These are phyloP conservation scores for Cuniculus paca DNA, from an alignment of 2,797 vertebrate genomes.

Conservation along the genomic window DNA sequence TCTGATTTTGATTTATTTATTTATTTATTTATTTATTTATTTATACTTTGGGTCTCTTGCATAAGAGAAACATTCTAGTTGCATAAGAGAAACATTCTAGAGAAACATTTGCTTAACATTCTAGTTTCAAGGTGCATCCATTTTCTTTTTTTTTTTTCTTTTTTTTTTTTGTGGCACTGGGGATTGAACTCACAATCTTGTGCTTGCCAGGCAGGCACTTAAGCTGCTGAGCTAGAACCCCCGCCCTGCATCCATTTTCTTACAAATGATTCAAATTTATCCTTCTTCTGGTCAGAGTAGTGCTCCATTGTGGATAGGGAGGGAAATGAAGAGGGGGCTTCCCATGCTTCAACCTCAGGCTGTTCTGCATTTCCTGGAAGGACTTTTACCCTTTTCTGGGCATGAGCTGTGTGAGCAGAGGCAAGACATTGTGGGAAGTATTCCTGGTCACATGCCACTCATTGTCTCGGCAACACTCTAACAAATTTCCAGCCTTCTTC, in stretches of 20 bases:
- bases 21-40: neutral
- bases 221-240: too few relatives aligned
- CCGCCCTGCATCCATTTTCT: neutral
- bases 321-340: neutral
- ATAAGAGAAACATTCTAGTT: neutral
- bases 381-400: neutral
- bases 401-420: neutral
- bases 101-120: neutral
- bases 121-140: neutral
- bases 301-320: neutral
- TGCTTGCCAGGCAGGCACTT: too few relatives aligned
- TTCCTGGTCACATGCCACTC: too few relatives aligned
- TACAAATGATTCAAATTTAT: neutral
- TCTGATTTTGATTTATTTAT: neutral
- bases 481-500: neutral
- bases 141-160: too few relatives aligned
- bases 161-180: too few relatives aligned
- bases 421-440: neutral
- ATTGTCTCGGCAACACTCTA: neutral
- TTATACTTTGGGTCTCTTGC: neutral
- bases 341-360: too few relatives aligned
- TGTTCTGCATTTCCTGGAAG: neutral
- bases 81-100: neutral
- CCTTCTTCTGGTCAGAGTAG: neutral
- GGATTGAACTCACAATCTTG: too few relatives aligned